A percentile compares a stretch with the other conserved stretches of the same genome.
These are phyloP conservation scores for Cryptus viduatorius DNA, from an alignment of 2,888 invertebrate genomes.

Conservation along the genomic window DNA sequence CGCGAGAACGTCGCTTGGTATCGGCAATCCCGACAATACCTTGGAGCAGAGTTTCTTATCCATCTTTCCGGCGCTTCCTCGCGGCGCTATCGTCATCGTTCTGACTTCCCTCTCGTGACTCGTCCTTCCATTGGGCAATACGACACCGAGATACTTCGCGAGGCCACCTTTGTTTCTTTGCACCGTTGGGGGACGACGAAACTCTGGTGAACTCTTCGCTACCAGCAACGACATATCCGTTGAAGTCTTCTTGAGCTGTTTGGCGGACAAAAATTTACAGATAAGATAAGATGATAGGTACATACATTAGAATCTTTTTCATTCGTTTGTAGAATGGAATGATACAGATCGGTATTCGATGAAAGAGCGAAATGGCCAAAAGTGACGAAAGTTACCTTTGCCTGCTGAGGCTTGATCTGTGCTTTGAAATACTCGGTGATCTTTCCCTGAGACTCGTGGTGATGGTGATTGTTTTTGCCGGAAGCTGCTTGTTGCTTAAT, in stretches of 20 bases:
- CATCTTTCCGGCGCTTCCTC: conserved; percentile 86
- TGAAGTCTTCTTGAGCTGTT: conserved; percentile 74
- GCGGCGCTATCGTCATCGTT: conserved; percentile 84
- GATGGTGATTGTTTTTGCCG: conserved; percentile 74
- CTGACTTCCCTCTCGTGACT: conserved; percentile 76
- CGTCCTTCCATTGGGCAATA: conserved; percentile 73
- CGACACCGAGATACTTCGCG: conserved; percentile 79
- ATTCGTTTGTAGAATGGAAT: neutral
- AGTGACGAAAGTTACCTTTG: conserved; percentile 71
- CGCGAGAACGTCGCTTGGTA: conserved; percentile 79
- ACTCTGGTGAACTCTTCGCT: conserved; percentile 81
- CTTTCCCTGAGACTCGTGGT: conserved; percentile 88
- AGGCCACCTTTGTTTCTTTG: conserved; percentile 82
- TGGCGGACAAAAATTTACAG: neutral
- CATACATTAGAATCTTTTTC: neutral
- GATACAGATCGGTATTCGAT: neutral
- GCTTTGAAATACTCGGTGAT: conserved; percentile 95
- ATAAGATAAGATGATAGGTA: neutral
- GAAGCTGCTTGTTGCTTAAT: conserved; percentile 67
- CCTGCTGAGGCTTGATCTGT: conserved; percentile 90
- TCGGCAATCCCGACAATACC: conserved; percentile 85
- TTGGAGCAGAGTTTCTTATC: conserved; percentile 86
- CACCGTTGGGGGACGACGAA: conserved; percentile 82
- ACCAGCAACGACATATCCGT: conserved; percentile 81
- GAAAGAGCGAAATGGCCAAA: too few relatives aligned